Percentiles rank a stretch among this genome's conserved stretches.
Evolutionary conservation across 2,888 invertebrate species (phyloP).

Genomic region (Synanthedon vespiformis): DNA sequence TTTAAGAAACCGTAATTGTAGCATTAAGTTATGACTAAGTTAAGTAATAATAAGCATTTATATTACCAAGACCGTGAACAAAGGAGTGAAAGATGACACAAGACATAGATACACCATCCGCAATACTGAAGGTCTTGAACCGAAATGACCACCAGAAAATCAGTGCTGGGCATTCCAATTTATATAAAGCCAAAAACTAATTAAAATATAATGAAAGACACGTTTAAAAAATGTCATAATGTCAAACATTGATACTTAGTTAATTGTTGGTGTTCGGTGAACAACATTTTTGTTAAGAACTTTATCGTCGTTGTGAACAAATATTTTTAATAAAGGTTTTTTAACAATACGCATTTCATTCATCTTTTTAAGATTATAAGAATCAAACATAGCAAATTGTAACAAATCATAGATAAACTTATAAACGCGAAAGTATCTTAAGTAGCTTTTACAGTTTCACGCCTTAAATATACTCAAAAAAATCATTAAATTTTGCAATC

Average conservation of each 20-base stretch:
- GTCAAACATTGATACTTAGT: constrained; percentile 17
- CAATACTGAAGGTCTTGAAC: constrained; percentile 9
- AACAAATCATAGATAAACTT: background rate
- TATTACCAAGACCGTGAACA: constrained; percentile 20
- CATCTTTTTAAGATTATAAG: background rate
- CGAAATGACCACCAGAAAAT: constrained; percentile 10
- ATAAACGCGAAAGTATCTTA: background rate
- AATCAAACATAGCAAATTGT: background rate
- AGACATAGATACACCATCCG: background rate
- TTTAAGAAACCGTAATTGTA: constrained; percentile 63
- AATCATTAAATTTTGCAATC: too few relatives aligned
- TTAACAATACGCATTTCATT: constrained; percentile 9
- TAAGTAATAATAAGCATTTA: constrained; percentile 59
- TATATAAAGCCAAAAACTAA: constrained; percentile 33
- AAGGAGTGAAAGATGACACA: constrained; percentile 7
- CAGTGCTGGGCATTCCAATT: constrained; percentile 62
- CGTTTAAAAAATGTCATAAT: constrained; percentile 20
- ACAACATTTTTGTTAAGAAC: constrained; percentile 32
- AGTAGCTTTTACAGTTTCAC: background rate
- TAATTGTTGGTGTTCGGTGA: constrained; percentile 29
- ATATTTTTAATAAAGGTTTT: constrained; percentile 57
- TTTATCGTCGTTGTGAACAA: constrained; percentile 46
- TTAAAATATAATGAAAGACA: constrained; percentile 48
- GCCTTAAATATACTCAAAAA: too few relatives aligned
- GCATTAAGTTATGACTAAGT: constrained; percentile 45